Percentiles rank a stretch among this genome's conserved stretches.
Conservation (phyloP, 2,888 invertebrate species). For the Agrenia bidenticulata region DNA sequence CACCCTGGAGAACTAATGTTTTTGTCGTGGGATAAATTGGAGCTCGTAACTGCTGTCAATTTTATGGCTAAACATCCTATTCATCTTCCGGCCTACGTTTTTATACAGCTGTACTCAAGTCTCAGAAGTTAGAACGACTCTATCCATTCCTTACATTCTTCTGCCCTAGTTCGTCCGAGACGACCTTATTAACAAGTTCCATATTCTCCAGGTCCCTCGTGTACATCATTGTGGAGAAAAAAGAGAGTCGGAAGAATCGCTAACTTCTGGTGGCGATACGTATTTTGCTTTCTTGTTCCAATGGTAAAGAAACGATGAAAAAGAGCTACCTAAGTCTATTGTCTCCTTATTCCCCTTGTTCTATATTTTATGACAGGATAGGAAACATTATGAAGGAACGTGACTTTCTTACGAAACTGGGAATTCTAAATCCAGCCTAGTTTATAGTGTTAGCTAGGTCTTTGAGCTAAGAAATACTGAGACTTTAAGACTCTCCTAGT, state of each 20-base stretch:
- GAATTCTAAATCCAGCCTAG: background rate
- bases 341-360: no score
- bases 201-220: no score
- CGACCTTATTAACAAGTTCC: no score
- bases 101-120: background rate
- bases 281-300: no score
- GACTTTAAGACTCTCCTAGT: background rate
- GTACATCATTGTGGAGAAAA: no score
- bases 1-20: constrained; percentile 15
- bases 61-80: constrained; percentile 21
- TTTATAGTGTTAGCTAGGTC: background rate
- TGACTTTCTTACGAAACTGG: background rate
- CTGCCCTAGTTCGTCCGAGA: no score
- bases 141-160: no score
- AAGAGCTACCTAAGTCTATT: no score
- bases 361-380: background rate
- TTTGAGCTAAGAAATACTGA: no score
- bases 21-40: constrained; percentile 21
- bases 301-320: no score
- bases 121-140: background rate
- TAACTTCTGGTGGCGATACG: no score
- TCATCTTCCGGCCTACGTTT: constrained; percentile 5
- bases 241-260: no score
- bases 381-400: background rate
- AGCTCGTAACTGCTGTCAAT: constrained; percentile 20